phyloP scores from a whole-genome alignment of 1,140 invertebrate species.

The Micrasema minimum region DNA sequence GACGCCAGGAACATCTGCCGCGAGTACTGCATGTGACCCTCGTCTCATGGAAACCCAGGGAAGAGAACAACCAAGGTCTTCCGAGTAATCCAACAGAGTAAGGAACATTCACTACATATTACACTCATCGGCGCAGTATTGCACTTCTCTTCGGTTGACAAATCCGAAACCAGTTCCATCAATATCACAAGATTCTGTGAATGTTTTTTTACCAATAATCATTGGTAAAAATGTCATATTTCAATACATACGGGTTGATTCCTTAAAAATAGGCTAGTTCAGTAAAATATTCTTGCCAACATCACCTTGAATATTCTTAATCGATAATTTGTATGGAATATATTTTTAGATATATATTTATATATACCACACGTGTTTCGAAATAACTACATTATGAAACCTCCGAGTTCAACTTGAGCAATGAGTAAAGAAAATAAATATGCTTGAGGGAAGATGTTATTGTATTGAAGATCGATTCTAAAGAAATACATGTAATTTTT shows the following conservation, averaged over 20 bases:
- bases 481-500: too few species aligned
- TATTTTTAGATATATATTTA: too few species aligned
- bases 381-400: too few species aligned
- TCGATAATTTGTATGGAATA: background rate
- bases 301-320: background rate
- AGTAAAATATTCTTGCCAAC: background rate
- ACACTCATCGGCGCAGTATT: too few species aligned
- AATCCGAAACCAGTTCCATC: too few species aligned
- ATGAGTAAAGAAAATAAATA: too few species aligned
- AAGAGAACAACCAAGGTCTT: slow-evolving; percentile 91
- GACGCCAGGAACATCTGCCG: slow-evolving; percentile 90
- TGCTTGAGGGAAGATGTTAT: too few species aligned
- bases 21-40: slow-evolving; percentile 92
- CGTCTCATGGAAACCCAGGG: slow-evolving; percentile 85
- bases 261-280: background rate
- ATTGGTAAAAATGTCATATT: background rate
- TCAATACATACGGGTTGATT: background rate
- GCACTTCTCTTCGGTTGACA: too few species aligned
- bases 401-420: too few species aligned
- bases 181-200: too few species aligned
- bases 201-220: background rate
- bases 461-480: too few species aligned
- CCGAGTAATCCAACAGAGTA: slow-evolving; percentile 86
- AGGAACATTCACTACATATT: slow-evolving; percentile 54
- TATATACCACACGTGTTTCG: too few species aligned